phyloP scores from a whole-genome alignment of 2,797 vertebrate species.

The Phoebastria nigripes region DNA sequence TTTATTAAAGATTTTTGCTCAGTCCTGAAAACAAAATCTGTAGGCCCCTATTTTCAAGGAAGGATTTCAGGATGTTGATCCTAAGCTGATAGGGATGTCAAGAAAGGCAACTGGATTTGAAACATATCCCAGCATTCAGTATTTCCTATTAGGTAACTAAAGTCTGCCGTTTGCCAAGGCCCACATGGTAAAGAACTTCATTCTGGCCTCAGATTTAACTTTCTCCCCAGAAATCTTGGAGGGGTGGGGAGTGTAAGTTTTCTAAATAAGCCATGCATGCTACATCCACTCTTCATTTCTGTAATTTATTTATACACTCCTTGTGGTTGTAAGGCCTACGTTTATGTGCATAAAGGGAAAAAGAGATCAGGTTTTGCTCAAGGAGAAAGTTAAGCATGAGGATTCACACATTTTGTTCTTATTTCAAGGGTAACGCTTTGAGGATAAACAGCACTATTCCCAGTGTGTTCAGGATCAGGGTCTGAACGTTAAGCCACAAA shows the following conservation, averaged over 20 bases:
- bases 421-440: neutral
- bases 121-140: rapidly evolving
- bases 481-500: neutral
- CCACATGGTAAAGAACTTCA: rapidly evolving
- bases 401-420: neutral
- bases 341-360: neutral
- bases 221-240: neutral
- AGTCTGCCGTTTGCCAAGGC: neutral
- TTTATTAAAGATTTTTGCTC: neutral
- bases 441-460: neutral
- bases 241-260: neutral
- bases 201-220: neutral
- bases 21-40: neutral
- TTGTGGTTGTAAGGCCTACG: neutral
- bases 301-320: neutral
- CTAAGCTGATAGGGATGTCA: neutral
- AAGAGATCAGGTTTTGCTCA: neutral
- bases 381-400: neutral
- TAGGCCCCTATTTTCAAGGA: neutral
- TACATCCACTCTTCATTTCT: neutral
- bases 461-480: rapidly evolving
- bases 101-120: neutral
- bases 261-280: neutral
- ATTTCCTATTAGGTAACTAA: neutral
- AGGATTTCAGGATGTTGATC: neutral